Percentiles rank a stretch among this genome's conserved stretches.
phyloP scores from a whole-genome alignment of 2,113 vertebrate species.

The Callionymus lyra region DNA sequence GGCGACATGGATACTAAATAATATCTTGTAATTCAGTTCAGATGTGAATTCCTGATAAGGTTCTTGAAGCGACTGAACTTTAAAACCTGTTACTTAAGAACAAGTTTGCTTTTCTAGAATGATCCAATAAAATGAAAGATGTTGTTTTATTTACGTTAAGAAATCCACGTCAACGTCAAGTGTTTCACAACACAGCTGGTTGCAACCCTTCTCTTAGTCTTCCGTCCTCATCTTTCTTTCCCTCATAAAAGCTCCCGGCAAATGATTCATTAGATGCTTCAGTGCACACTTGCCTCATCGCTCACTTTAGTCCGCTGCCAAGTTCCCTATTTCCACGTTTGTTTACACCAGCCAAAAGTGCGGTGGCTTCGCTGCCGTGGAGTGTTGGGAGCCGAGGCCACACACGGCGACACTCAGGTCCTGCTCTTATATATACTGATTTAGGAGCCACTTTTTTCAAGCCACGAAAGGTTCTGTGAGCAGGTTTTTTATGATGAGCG shows the following conservation, averaged over 20 bases:
- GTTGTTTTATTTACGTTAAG: no score
- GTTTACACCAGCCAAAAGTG: slow-evolving; percentile 57
- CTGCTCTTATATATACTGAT: slow-evolving; percentile 32
- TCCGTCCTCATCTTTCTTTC: slow-evolving; percentile 48
- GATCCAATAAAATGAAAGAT: no score
- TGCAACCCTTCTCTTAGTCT: slow-evolving; percentile 36
- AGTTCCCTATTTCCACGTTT: slow-evolving; percentile 61
- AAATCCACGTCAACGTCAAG: no score
- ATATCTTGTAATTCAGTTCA: no score
- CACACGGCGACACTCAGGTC: slow-evolving; percentile 53
- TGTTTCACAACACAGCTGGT: slow-evolving; percentile 14
- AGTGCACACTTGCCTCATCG: slow-evolving; percentile 60
- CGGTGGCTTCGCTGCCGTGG: slow-evolving; percentile 39
- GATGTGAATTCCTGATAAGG: no score
- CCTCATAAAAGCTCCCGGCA: slow-evolving; percentile 57
- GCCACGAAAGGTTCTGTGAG: slow-evolving; percentile 1
- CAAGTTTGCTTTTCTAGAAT: no score
- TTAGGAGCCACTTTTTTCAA: slow-evolving; percentile 39
- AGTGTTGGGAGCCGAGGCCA: slow-evolving; percentile 42
- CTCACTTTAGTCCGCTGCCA: slow-evolving; percentile 58
- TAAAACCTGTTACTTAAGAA: no score
- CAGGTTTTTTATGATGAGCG: slow-evolving; percentile 29
- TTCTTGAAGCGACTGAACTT: no score
- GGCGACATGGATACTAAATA: no score
- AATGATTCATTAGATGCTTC: slow-evolving; percentile 63